These are phyloP conservation scores for Cecidostiba fungosa DNA, from an alignment of 2,888 invertebrate species.

Conservation along the genomic window DNA sequence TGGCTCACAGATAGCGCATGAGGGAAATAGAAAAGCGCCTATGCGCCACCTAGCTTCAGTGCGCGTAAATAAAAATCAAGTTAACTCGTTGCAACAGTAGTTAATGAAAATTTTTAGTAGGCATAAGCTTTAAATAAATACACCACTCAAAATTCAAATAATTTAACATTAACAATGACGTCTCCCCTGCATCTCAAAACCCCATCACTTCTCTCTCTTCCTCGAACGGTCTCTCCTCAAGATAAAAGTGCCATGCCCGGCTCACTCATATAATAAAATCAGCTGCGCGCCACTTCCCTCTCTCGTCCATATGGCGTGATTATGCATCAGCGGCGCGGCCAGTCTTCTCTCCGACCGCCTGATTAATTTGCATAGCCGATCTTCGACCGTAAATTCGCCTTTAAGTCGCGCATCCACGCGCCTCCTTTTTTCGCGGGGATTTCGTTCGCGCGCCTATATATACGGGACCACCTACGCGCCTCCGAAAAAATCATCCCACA, in stretches of 20 bases:
- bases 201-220: not conserved
- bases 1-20: too few relatives aligned
- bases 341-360: not conserved
- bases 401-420: constrained; percentile 31
- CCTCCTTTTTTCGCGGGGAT: constrained; percentile 32
- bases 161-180: constrained; percentile 1
- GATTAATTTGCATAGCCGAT: constrained; percentile 60
- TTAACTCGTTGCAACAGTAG: too few relatives aligned
- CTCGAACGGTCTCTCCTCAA: constrained; percentile 9
- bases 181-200: not conserved
- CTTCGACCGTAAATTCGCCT: constrained; percentile 51
- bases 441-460: constrained; percentile 9
- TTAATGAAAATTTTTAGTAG: too few relatives aligned
- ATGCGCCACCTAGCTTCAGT: too few relatives aligned
- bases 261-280: constrained; percentile 34
- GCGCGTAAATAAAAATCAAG: too few relatives aligned
- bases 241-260: constrained; percentile 12
- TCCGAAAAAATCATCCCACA: constrained; percentile 33
- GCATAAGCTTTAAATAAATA: too few relatives aligned
- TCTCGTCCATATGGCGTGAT: not conserved
- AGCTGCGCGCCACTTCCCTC: constrained; percentile 38
- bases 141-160: too few relatives aligned
- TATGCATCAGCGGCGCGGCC: not conserved
- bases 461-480: constrained; percentile 56
- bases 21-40: too few relatives aligned